phyloP scores from a whole-genome alignment of 1,140 invertebrate species.

The Plodia interpunctella region DNA sequence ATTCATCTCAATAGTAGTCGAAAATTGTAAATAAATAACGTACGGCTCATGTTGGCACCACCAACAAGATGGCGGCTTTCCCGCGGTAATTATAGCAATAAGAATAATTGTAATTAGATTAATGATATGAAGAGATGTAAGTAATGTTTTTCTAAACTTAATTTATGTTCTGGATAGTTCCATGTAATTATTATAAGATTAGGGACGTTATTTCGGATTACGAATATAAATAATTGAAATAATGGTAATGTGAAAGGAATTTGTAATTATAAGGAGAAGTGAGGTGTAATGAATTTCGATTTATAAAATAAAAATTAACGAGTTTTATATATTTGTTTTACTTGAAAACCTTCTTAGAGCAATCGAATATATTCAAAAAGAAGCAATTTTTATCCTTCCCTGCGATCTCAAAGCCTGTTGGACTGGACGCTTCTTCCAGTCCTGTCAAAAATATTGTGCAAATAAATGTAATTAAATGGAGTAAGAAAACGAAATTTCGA shows the following conservation, averaged over 20 bases:
- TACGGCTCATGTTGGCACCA: constrained; percentile 6
- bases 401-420: too few species aligned
- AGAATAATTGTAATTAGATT: constrained; percentile 20
- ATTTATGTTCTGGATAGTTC: constrained; percentile 61
- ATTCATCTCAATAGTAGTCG: background rate
- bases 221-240: constrained; percentile 67
- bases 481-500: too few species aligned
- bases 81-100: constrained; percentile 17
- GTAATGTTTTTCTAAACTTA: constrained; percentile 46
- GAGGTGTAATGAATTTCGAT: constrained; percentile 74
- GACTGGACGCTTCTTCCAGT: too few species aligned
- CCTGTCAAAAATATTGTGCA: too few species aligned
- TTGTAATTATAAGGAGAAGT: constrained; percentile 70
- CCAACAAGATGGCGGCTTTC: constrained; percentile 11
- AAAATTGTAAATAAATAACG: constrained; percentile 7
- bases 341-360: background rate
- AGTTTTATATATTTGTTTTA: constrained; percentile 52
- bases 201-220: constrained; percentile 58
- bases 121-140: constrained; percentile 6
- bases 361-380: background rate
- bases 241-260: constrained; percentile 62
- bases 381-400: too few species aligned
- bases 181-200: constrained; percentile 68
- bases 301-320: constrained; percentile 76
- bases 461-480: too few species aligned